Base-by-base conservation (phyloP, 2,113 vertebrate genomes). In the Clarias batrachus region DNA sequence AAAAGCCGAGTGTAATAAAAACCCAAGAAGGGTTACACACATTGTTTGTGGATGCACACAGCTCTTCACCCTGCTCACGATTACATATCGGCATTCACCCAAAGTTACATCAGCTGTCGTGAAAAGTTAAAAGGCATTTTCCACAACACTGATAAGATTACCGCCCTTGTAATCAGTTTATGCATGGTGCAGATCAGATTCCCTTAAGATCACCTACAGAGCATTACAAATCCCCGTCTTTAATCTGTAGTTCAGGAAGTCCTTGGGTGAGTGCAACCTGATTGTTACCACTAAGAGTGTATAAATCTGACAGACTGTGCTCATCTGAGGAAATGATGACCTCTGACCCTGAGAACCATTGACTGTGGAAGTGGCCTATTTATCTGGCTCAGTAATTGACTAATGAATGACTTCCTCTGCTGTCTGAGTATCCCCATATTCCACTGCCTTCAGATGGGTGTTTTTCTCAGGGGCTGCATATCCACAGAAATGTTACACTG, bases 321-420 rank as follows among this genome's bases (percentile, higher is more conserved):
- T 57, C 94, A 92, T 94, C 91, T 91, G 89, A 90, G 89, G 90
- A 88, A 91, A 92, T 92, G 92, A 92, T 89, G 92, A 91, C 93
- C 94, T 94, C 92, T 94, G 93, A 95, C 94, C 93, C 88, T 88
- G 41, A 59, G 91, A 74, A 90, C 91, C 89, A 68, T 63, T 71
- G 92, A 94, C 92, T 94, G 93, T 94, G 92, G 93, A 94, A 95
- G 94, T 92, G 88, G 71, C 2, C 85, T 91, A 91, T 93, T 96
- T 94, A 95, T 94, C 93, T 94, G 87, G 85, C 27, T 91, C 90
- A 86, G 93, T 95, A 94, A 95, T 95, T 94, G 93, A 90, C 92
- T 94, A 95, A 95, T 95, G 93, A 95, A 95, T 94, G 93, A 95
- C 94, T 95, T 95, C 94, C 93, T 91, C 90, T 92, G 88, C 85